phyloP scores from a whole-genome alignment of 1,140 invertebrate genomes.

The Halesus radiatus region DNA sequence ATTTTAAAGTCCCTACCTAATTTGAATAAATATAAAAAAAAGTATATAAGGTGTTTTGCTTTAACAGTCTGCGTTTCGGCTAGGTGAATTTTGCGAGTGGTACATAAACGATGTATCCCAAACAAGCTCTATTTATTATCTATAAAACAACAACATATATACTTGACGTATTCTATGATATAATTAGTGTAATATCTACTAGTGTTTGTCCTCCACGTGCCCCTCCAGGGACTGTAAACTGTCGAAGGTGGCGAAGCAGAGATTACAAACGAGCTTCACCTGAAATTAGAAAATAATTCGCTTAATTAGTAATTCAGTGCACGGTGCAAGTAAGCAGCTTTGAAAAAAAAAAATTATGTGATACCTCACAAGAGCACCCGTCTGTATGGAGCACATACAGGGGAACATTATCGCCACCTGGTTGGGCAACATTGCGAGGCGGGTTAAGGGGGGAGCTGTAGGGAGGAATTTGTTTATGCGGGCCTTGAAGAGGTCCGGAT shows the following conservation, averaged over 20 bases:
- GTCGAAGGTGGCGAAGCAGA: conserved; percentile 49
- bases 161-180: conserved; percentile 12
- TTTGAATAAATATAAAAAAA: too few relatives aligned
- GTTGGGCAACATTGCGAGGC: too few relatives aligned
- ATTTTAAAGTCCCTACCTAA: too few relatives aligned
- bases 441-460: too few relatives aligned
- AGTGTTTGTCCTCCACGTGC: conserved; percentile 47
- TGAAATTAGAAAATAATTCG: background rate
- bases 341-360: too few relatives aligned
- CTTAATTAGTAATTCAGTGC: too few relatives aligned
- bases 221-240: conserved; percentile 36
- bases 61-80: background rate
- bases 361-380: too few relatives aligned
- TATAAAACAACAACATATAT: conserved; percentile 35
- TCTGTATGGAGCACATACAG: too few relatives aligned
- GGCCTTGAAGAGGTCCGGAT: too few relatives aligned
- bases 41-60: background rate
- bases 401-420: too few relatives aligned
- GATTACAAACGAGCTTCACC: conserved; percentile 48
- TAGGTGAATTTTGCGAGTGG: background rate
- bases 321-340: too few relatives aligned
- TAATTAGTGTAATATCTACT: conserved; percentile 21
- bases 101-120: background rate
- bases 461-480: too few relatives aligned
- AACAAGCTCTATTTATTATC: background rate